Percentiles rank a stretch among this genome's conserved stretches.
Evolutionary conservation across 2,888 invertebrate species (phyloP).

Genomic region (Drosophila neotestacea): DNA sequence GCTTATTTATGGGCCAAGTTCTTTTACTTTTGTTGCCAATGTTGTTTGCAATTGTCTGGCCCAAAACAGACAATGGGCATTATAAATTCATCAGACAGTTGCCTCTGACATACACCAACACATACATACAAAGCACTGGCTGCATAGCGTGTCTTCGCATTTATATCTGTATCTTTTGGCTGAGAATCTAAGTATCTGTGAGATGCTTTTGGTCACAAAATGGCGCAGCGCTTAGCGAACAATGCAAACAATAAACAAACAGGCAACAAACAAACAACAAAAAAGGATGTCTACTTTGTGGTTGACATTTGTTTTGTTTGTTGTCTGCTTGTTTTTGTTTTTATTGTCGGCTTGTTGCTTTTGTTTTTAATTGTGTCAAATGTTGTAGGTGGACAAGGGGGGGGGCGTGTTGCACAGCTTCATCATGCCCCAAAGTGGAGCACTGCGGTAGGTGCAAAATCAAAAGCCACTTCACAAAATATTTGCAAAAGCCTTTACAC

Average conservation of each 20-base stretch:
- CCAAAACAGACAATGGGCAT: slow-evolving; percentile 72
- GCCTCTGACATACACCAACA: slow-evolving; percentile 34
- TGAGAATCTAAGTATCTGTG: slow-evolving; percentile 62
- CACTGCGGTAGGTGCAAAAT: slow-evolving; percentile 76
- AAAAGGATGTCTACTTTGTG: slow-evolving; percentile 67
- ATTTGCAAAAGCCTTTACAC: slow-evolving; percentile 50
- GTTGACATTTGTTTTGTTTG: slow-evolving; percentile 77
- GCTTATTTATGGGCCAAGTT: slow-evolving; percentile 65
- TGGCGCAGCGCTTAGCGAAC: slow-evolving; percentile 77
- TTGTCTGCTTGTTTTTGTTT: slow-evolving; percentile 38
- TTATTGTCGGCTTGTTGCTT: slow-evolving; percentile 59
- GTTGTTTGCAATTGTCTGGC: slow-evolving; percentile 75
- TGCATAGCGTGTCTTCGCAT: slow-evolving; percentile 38
- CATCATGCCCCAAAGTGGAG: slow-evolving; percentile 54
- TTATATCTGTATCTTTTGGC: slow-evolving; percentile 33
- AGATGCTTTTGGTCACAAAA: slow-evolving; percentile 73
- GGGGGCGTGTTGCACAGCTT: slow-evolving; percentile 14
- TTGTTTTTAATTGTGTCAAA: slow-evolving; percentile 79
- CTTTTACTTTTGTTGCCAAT: slow-evolving; percentile 47
- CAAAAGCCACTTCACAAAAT: slow-evolving; percentile 80
- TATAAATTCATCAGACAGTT: slow-evolving; percentile 79
- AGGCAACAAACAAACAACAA: slow-evolving; percentile 11
- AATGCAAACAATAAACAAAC: slow-evolving; percentile 62
- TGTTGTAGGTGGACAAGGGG: slow-evolving; percentile 38
- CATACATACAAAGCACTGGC: slow-evolving; percentile 18